phyloP scores from a whole-genome alignment of 2,888 invertebrate species.

The Yponomeuta cagnagella region DNA sequence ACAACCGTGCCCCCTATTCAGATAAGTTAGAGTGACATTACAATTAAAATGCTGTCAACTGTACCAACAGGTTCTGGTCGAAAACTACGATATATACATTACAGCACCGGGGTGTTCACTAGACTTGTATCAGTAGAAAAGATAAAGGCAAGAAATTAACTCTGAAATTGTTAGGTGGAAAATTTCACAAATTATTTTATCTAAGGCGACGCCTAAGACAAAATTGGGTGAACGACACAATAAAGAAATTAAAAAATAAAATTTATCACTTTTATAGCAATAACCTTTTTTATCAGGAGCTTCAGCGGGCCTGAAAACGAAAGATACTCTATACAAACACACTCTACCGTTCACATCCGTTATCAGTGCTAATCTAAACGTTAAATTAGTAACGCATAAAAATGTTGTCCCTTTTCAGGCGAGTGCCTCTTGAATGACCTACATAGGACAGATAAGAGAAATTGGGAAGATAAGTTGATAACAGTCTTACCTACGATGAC shows the following conservation, averaged over 20 bases:
- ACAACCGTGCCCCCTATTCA: too few species aligned
- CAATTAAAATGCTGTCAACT: too few species aligned
- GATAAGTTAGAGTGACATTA: too few species aligned
- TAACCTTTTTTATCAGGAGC: background rate
- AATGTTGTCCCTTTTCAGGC: conserved; percentile 15
- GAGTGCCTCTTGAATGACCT: conserved; percentile 46
- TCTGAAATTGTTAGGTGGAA: too few species aligned
- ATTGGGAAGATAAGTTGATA: conserved; percentile 60
- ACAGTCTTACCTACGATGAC: conserved; percentile 55
- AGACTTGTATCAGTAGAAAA: too few species aligned
- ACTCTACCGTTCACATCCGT: background rate
- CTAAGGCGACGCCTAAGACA: background rate
- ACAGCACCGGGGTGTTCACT: too few species aligned
- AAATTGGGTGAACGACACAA: background rate
- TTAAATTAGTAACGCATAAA: background rate
- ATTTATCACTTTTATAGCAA: conserved; percentile 10
- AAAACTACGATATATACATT: too few species aligned
- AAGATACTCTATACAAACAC: background rate
- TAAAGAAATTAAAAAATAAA: background rate
- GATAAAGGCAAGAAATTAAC: too few species aligned
- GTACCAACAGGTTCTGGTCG: too few species aligned
- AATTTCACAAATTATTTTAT: background rate
- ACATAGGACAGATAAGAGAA: conserved; percentile 58
- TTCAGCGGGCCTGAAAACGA: background rate
- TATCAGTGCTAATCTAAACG: background rate